Base-by-base conservation (phyloP, 2,797 vertebrate genomes). In the Betta splendens region DNA sequence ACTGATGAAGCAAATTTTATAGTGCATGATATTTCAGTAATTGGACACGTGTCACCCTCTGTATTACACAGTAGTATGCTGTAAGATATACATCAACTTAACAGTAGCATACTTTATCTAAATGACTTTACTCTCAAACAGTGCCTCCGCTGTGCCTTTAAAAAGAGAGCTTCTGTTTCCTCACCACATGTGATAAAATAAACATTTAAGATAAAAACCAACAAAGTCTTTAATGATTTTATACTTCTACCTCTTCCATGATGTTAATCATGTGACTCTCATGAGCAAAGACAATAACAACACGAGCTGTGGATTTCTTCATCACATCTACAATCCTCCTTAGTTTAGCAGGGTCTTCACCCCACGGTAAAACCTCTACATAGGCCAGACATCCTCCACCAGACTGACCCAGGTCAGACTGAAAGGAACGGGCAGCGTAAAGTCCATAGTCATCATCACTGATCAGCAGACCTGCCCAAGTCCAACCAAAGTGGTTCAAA, bases 401-500 rank as follows among this genome's bases (percentile, higher is more conserved):
- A 39, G 77, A 65, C 16, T 26, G 46, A 37, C 17, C 45, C 9
- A 89, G 35, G 9, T 72, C 80, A 26, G 72, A 48, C 2, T 69
- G 81, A 10, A 90, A 89, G 3, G 81, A 73, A 5, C 48, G 72
- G n/a, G 85, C 84, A 29, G 78, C 89, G 2, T 90, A 32, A 10
- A 81, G 42, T 5, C 90, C 90, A 39, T 92, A 92, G 37, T 90
- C 89, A 69, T 90, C 89, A 48, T 87, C 73, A 57, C 85, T 91
- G 43, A 88, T 32, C n/a, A 91, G 32, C 8, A 90, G 66, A 17
- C 90, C 90, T 5, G 77, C 70, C 90, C 90, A 92, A 9, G 84
- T 89, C 90, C 89, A 92, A 16, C 70, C 23, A 12, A 89, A 91
- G 26, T 51, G 76, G 18, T 79, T 86, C 1, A 92, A 33, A 33